phyloP scores from a whole-genome alignment of 1,140 invertebrate species.

The Trichonephila clavipes region DNA sequence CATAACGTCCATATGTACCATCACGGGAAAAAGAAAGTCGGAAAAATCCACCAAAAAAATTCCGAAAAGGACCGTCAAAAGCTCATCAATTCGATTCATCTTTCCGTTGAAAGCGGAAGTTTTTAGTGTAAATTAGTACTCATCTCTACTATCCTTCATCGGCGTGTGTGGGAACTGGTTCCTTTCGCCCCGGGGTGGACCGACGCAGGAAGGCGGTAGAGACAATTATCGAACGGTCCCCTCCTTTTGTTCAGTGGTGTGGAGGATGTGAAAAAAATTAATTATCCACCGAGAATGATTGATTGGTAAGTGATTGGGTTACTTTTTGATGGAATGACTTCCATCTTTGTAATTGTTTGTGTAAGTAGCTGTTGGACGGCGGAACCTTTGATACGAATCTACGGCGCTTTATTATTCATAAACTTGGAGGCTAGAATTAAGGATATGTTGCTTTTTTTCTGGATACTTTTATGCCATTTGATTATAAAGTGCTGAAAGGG shows the following conservation, averaged over 20 bases:
- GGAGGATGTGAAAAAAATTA: not conserved
- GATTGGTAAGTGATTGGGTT: conserved; percentile 22
- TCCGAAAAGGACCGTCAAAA: not conserved
- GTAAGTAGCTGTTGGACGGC: too few species aligned
- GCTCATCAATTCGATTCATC: conserved; percentile 37
- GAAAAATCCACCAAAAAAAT: not conserved
- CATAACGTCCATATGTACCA: too few species aligned
- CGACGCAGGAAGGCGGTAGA: not conserved
- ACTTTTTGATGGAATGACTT: conserved; percentile 14
- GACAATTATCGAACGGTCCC: not conserved
- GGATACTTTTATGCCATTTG: too few species aligned
- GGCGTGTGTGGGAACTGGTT: conserved; percentile 49
- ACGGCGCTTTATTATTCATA: too few species aligned
- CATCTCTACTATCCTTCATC: conserved; percentile 44
- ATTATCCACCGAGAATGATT: conserved; percentile 1
- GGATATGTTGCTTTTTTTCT: too few species aligned
- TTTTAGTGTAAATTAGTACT: conserved; percentile 55
- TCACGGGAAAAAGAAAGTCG: too few species aligned
- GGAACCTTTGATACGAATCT: too few species aligned
- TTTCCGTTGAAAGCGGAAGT: conserved; percentile 22
- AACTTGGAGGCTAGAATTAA: too few species aligned
- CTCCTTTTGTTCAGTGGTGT: not conserved
- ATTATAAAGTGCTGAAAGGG: too few species aligned
- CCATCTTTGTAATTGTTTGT: not conserved
- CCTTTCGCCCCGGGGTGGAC: not conserved